Evolutionary conservation across 1,140 invertebrate genomes (phyloP).

Genomic region (Eumaeus atala): DNA sequence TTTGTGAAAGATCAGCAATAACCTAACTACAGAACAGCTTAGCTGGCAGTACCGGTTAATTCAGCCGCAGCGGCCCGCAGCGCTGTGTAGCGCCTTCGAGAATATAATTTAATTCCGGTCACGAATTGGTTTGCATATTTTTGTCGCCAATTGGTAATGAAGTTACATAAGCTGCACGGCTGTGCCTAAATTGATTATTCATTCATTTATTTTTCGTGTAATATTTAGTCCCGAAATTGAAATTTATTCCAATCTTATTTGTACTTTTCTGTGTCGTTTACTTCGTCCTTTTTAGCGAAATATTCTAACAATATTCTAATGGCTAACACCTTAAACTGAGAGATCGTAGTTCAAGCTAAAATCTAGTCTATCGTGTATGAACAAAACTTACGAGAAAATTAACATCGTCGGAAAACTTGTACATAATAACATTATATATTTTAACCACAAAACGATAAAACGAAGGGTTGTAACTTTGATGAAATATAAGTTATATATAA

Average conservation of each 20-base stretch:
- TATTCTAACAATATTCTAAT: no score
- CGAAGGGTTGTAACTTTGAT: no score
- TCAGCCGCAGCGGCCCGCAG: not conserved
- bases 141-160: slow-evolving; percentile 22
- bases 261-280: slow-evolving; percentile 2
- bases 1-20: no score
- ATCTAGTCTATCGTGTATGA: no score
- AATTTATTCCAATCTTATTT: slow-evolving; percentile 14
- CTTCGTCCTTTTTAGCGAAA: not conserved
- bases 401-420: no score
- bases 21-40: slow-evolving; percentile 1
- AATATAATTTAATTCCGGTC: slow-evolving; percentile 19
- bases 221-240: slow-evolving; percentile 11
- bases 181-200: slow-evolving; percentile 11
- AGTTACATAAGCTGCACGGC: slow-evolving; percentile 19
- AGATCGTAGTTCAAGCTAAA: no score
- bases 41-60: not conserved
- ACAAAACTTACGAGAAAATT: no score
- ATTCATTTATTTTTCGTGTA: slow-evolving; percentile 14
- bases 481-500: no score
- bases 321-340: no score
- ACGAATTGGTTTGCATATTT: slow-evolving; percentile 28
- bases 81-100: not conserved
- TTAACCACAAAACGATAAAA: no score
- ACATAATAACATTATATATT: no score